phyloP scores from a whole-genome alignment of 1,140 invertebrate genomes.

The Drosophila leontia region DNA sequence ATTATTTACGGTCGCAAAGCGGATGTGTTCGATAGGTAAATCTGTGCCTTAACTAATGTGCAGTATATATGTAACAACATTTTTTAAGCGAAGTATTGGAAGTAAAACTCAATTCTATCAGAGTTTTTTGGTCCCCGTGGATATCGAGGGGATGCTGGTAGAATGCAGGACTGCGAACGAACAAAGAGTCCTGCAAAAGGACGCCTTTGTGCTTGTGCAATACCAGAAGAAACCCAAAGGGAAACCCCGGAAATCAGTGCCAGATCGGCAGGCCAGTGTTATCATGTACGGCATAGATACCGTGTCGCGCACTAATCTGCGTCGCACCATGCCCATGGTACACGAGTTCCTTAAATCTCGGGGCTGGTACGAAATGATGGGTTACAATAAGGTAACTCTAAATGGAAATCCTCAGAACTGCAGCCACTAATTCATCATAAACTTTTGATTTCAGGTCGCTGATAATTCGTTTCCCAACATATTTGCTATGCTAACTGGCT shows the following conservation, averaged over 20 bases:
- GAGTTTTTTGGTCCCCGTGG: slow-evolving; percentile 39
- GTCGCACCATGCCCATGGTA: slow-evolving; percentile 63
- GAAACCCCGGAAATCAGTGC: neutral
- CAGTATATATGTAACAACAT: neutral
- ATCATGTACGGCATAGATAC: slow-evolving; percentile 69
- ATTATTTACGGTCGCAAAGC: slow-evolving; percentile 24
- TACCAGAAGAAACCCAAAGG: neutral
- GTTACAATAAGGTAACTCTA: slow-evolving; percentile 68
- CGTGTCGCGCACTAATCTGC: slow-evolving; percentile 83
- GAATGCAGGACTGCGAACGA: slow-evolving; percentile 25
- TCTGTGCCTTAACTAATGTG: too few species aligned
- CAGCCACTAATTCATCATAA: neutral
- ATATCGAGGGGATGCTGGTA: slow-evolving; percentile 53
- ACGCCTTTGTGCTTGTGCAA: slow-evolving; percentile 55
- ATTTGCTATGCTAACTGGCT: slow-evolving; percentile 90
- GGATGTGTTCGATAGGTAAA: slow-evolving; percentile 51
- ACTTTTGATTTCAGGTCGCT: slow-evolving; percentile 85
- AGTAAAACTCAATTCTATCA: slow-evolving; percentile 29
- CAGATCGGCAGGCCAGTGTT: slow-evolving; percentile 48
- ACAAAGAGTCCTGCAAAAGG: slow-evolving; percentile 32
- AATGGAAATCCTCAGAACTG: neutral
- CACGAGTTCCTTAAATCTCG: slow-evolving; percentile 42
- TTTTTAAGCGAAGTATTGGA: slow-evolving; percentile 2
- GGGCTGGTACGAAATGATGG: slow-evolving; percentile 64
- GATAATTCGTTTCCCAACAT: slow-evolving; percentile 94